Evolutionary conservation across 1,140 invertebrate species (phyloP), one percentile per base, ranked within the genome.

Genomic region (Aphidius ervi): DNA sequence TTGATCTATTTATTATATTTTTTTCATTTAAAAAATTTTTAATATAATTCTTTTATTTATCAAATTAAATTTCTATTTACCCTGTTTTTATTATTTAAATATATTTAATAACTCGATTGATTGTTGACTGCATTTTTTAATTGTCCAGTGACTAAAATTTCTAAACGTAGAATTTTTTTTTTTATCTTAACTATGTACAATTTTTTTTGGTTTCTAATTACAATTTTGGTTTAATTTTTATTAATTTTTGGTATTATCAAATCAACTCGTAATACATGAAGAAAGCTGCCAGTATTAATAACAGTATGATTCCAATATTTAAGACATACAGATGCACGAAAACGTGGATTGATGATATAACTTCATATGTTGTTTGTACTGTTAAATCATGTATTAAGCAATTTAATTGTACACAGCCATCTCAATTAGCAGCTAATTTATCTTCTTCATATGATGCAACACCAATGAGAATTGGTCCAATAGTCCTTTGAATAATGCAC

Each of bases 401-500:
- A 62, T 81, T 83, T 52, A 83, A 81, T 7, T 84, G 71, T 1
- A 83, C 75, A 59, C 83, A 83, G 61, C 75, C 76, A 57, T 85
- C 83, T 82, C 83, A 85, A 61, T 80, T 82, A n/a, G 82, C 83
- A 48, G 82, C 82, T 43, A 84, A 73, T 65, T 84, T 83, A 67
- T 86, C 85, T 75, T 85, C 84, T 68, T 83, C 80, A 59, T 85
- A 98, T 0, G 98, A 98, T 46, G 96, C 95, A 61, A 99, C 97
- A 9, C 98, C 97, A 61, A 99, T 86, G 62, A 99, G 84, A 81
- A 98, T 99, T 9, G 97, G 97, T 31, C 94, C 94, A 41, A n/a
- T n/a, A 99, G 84, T 20, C 98, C 98, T 84, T 98, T 98, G 81
- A 99, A 99, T 41, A 99, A 81, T 48, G 93, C 97, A 61, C 86